Evolutionary conservation across 2,888 invertebrate species (phyloP).

Genomic region (Digitonthophagus gazella): DNA sequence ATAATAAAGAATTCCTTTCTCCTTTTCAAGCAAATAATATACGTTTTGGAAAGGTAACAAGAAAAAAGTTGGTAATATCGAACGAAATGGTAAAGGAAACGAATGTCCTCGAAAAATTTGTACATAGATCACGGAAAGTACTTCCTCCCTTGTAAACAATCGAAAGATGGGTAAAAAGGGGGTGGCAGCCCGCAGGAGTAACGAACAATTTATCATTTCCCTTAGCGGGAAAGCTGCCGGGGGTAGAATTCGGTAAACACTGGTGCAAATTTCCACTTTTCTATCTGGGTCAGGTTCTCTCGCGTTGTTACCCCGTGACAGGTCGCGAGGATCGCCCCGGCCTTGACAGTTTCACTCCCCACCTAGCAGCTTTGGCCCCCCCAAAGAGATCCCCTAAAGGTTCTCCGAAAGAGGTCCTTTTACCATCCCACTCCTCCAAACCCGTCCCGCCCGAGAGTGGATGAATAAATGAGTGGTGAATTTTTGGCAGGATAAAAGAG

Average conservation of each 20-base stretch:
- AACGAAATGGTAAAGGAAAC: too few species aligned
- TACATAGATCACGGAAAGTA: not conserved
- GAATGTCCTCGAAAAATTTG: not conserved
- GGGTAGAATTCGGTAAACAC: slow-evolving; percentile 8
- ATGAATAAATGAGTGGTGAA: slow-evolving; percentile 8
- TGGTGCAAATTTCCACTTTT: slow-evolving; percentile 11
- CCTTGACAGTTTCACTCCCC: slow-evolving; percentile 9
- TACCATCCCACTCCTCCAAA: too few species aligned
- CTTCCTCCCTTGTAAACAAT: slow-evolving; percentile 8
- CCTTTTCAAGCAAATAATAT: too few species aligned
- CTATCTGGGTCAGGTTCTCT: slow-evolving; percentile 11
- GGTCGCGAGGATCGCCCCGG: slow-evolving; percentile 6
- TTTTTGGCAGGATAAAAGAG: slow-evolving; percentile 4
- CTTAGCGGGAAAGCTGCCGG: not conserved
- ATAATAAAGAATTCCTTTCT: too few species aligned
- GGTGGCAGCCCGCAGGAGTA: not conserved
- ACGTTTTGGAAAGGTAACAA: too few species aligned
- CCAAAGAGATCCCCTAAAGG: not conserved
- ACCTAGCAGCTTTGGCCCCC: not conserved
- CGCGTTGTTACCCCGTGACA: slow-evolving; percentile 5
- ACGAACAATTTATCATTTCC: slow-evolving; percentile 10
- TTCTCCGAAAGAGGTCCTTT: not conserved
- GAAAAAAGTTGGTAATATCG: too few species aligned
- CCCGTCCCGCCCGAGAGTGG: too few species aligned
- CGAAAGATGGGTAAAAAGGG: not conserved